phyloP scores from a whole-genome alignment of 1,140 invertebrate genomes.

The Tetramorium parvispinum region DNA sequence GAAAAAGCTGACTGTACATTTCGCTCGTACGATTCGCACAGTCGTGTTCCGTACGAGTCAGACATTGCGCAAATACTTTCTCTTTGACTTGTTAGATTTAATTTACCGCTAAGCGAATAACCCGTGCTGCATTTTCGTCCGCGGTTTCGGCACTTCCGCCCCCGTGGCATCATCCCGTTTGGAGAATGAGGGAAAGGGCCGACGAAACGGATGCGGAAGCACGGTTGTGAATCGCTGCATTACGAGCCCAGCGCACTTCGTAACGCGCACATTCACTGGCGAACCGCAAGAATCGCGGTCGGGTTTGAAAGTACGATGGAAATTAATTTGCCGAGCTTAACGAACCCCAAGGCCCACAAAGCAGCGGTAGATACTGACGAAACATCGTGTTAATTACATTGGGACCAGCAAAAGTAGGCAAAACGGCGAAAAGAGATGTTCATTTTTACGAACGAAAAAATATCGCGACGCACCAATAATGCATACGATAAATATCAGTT shows the following conservation, averaged over 20 bases:
- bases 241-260: slow-evolving; percentile 13
- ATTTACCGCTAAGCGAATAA: slow-evolving; percentile 37
- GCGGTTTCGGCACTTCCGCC: slow-evolving; percentile 15
- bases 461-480: neutral
- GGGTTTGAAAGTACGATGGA: slow-evolving; percentile 64
- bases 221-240: slow-evolving; percentile 28
- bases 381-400: slow-evolving; percentile 63
- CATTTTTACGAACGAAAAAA: neutral
- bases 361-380: slow-evolving; percentile 4
- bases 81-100: slow-evolving; percentile 33
- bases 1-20: neutral
- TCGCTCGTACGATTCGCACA: neutral
- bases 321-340: slow-evolving; percentile 71
- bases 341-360: slow-evolving; percentile 60
- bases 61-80: neutral
- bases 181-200: neutral
- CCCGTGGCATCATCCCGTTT: slow-evolving; percentile 16
- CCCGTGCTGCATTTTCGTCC: neutral
- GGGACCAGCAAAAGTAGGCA: neutral
- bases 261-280: neutral
- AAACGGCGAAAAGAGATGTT: slow-evolving; percentile 7
- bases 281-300: slow-evolving; percentile 46
- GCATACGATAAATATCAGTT: neutral
- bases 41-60: neutral
- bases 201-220: slow-evolving; percentile 40